Base-by-base conservation (phyloP, 1,140 invertebrate species). In the Heliconius melpomene region DNA sequence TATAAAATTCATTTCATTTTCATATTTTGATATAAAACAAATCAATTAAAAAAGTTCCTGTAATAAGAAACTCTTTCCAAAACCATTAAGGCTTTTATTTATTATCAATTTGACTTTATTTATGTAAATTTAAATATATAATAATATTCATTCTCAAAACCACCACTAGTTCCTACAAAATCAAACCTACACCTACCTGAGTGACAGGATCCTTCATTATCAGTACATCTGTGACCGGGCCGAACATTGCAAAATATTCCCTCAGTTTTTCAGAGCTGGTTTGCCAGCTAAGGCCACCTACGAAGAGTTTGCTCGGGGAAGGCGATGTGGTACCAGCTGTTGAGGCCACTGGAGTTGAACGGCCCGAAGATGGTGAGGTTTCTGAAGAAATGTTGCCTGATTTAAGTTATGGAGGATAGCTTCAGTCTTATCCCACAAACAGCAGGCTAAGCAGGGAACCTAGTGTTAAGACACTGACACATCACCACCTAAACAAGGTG, bases 191-290 rank as follows among this genome's bases (percentile, higher is more conserved):
- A 66, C 29, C 90, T 81, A 98, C 98, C 97, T 98, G 98, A 81
- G 98, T 98, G 20, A 98, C 97, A 3, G 98, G 98, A 95, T 98
- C 98, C 95, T 98, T 98, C 98, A 98, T 98, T 86, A 98, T 98
- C 73, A 98, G 96, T 71, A 98, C 98, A 90, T 98, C 98, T n/a
- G 97, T 97, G 79, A 98, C 98, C 6, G 97, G 97, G 75, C 98
- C 98, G 87, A 98, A 98, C 96, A 98, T 98, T 75, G 97, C 97
- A 88, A 98, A 98, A 90, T 98, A 98, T 84, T 98, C 97, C 85
- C 97, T 95, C 9, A 98, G 95, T 91, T 98, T 98, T 91, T 98
- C 98, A 52, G 97, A 97, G 85, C 97, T 98, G 23, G 98, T 98
- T 92, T 98, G 97, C 98, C 98, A 98, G 87, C 97, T 98, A 57